Conservation (phyloP, 2,113 vertebrate species). For the Himantopus leucocephalus region DNA sequence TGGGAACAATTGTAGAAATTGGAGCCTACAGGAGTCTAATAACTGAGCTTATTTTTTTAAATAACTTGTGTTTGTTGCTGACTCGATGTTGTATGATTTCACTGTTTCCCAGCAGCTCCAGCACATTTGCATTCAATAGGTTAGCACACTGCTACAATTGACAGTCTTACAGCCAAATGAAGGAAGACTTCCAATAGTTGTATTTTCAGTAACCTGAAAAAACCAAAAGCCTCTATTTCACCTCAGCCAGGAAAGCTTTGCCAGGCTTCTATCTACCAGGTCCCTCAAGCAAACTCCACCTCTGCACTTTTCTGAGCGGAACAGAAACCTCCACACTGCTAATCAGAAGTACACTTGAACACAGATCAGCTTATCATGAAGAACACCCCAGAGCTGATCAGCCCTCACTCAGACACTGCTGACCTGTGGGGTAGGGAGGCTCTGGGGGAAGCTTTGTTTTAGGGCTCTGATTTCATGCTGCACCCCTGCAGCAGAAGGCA, state of each 20-base stretch:
- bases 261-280: background rate
- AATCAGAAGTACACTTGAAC: background rate
- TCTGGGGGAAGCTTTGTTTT: background rate
- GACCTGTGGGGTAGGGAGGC: background rate
- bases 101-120: background rate
- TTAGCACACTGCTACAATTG: background rate
- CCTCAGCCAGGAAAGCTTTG: background rate
- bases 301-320: background rate
- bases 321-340: background rate
- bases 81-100: background rate
- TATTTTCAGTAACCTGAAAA: background rate
- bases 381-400: background rate
- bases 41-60: background rate
- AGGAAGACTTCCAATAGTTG: background rate
- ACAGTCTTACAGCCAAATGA: background rate
- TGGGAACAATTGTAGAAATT: background rate
- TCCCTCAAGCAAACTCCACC: background rate
- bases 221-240: background rate
- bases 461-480: background rate
- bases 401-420: background rate
- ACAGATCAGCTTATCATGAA: background rate
- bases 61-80: background rate
- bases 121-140: background rate
- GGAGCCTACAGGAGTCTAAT: background rate
- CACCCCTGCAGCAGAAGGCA: background rate